Evolutionary conservation across 2,797 vertebrate genomes (phyloP).

Genomic region (Myoxocephalus aenaeus): DNA sequence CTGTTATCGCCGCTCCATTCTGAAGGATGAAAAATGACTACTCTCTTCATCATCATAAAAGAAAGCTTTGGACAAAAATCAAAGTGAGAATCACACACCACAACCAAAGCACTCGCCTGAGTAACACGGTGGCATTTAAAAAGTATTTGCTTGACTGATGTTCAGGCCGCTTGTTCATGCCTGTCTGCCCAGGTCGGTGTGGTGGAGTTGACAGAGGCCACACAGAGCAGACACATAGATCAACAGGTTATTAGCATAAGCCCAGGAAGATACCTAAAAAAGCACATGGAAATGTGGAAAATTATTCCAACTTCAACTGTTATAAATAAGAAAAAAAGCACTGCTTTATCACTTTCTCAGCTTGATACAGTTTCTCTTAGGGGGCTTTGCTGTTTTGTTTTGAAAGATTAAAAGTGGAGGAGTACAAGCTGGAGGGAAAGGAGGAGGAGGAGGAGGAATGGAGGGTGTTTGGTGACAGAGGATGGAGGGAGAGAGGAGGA

Average conservation of each 20-base stretch:
- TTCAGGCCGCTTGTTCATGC: conserved; percentile 43
- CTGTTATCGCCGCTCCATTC: conserved; percentile 54
- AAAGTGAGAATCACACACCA: conserved; percentile 47
- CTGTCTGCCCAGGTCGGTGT: conserved; percentile 21
- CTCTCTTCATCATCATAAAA: conserved; percentile 57
- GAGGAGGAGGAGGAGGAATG: conserved; percentile 34
- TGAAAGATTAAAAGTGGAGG: conserved; percentile 82
- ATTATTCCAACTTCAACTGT: conserved; percentile 19
- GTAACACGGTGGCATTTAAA: conserved; percentile 50
- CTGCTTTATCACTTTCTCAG: conserved; percentile 75
- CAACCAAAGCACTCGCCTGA: conserved; percentile 49
- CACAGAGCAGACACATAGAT: conserved; percentile 53
- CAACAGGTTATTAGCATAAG: conserved; percentile 73
- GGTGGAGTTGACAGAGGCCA: conserved; percentile 37
- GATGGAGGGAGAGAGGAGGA: conserved; percentile 59
- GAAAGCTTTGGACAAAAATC: conserved; percentile 39
- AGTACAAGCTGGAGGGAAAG: conserved; percentile 67
- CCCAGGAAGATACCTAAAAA: conserved; percentile 42
- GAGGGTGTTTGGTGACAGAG: conserved; percentile 70
- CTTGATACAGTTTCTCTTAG: conserved; percentile 77
- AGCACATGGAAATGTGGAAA: conserved; percentile 52
- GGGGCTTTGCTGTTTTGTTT: conserved; percentile 79
- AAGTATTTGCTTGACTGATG: conserved; percentile 50
- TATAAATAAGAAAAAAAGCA: conserved; percentile 35
- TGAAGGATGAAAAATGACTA: conserved; percentile 41